Evolutionary conservation across 2,113 vertebrate genomes (phyloP).

Genomic region (Antennarius striatus): DNA sequence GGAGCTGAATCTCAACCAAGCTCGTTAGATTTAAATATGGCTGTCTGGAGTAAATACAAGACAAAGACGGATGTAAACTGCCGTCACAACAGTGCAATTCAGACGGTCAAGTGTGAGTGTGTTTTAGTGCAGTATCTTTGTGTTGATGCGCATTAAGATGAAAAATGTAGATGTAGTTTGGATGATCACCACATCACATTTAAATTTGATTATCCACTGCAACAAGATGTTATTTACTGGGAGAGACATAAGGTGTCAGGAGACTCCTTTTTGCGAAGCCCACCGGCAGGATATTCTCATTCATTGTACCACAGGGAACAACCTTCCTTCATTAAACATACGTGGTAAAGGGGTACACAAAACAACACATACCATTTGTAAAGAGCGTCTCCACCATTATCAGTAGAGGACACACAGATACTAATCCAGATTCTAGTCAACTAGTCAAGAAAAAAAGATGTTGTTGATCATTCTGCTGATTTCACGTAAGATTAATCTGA

Average conservation of each 20-base stretch:
- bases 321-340: not conserved
- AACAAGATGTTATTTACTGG: conserved; percentile 39
- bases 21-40: conserved; percentile 64
- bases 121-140: not conserved
- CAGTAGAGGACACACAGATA: no score
- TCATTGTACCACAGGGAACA: not conserved
- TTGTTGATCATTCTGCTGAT: no score
- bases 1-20: conserved; percentile 47
- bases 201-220: conserved; percentile 35
- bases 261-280: conserved; percentile 28
- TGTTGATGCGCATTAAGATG: conserved; percentile 5
- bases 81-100: conserved; percentile 10
- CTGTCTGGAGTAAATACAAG: conserved; percentile 44
- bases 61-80: conserved; percentile 43
- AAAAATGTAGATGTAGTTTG: conserved; percentile 32
- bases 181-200: conserved; percentile 29
- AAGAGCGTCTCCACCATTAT: not conserved
- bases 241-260: conserved; percentile 30
- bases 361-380: not conserved
- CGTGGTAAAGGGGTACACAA: not conserved
- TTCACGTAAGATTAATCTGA: no score
- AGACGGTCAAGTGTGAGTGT: conserved; percentile 15
- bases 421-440: no score
- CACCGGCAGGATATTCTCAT: not conserved
- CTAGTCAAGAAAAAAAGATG: no score